phyloP scores from a whole-genome alignment of 2,888 invertebrate genomes.

The Drosophila subquinaria region DNA sequence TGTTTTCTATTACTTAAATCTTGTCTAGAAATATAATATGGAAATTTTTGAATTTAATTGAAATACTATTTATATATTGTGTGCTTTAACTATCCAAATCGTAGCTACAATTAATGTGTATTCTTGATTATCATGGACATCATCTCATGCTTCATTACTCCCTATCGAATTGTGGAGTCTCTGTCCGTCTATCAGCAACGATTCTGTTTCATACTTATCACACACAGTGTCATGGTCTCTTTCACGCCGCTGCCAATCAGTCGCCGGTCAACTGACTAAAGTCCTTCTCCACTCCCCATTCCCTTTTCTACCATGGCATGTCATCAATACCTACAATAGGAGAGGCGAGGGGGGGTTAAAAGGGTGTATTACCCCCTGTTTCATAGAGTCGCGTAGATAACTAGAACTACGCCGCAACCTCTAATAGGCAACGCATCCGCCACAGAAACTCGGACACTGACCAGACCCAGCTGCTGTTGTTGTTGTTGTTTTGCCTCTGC shows the following conservation, averaged over 20 bases:
- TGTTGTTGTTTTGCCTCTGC: conserved; percentile 38
- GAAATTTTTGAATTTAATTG: not conserved
- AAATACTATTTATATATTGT: not conserved
- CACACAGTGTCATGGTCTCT: conserved; percentile 37
- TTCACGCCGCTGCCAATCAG: conserved; percentile 54
- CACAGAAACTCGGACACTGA: conserved; percentile 38
- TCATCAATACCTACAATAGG: conserved; percentile 17
- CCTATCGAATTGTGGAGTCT: conserved; percentile 9
- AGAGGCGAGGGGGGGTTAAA: not conserved
- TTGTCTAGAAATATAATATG: too few relatives aligned
- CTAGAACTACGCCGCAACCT: conserved; percentile 70
- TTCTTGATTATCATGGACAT: conserved; percentile 26
- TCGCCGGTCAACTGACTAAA: conserved; percentile 38
- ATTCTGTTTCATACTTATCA: conserved; percentile 32
- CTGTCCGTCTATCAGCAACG: conserved; percentile 21
- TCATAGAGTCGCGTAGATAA: conserved; percentile 49
- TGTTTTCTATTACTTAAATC: not conserved
- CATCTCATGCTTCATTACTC: conserved; percentile 10
- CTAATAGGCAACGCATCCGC: conserved; percentile 74
- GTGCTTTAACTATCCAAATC: not conserved
- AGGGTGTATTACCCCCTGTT: not conserved
- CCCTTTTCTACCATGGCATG: not conserved
- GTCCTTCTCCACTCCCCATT: not conserved
- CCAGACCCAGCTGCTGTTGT: conserved; percentile 18
- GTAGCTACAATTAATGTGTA: conserved; percentile 11